Conservation (phyloP, 2,888 invertebrate species). For the Lathronympha strigana region DNA sequence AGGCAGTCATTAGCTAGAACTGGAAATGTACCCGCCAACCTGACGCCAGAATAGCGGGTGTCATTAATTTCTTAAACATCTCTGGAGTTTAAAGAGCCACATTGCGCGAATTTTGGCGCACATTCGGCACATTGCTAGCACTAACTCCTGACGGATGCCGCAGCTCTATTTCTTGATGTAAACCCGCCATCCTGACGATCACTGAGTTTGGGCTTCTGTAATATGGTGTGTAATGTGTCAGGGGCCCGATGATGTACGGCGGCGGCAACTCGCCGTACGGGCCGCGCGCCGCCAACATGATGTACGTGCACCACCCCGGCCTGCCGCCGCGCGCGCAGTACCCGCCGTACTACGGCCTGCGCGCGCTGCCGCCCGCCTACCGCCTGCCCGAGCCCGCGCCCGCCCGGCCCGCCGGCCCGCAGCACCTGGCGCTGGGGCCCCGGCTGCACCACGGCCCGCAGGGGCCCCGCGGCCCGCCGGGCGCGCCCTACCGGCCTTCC, state of each 20-base stretch:
- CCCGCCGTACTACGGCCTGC: constrained; percentile 64
- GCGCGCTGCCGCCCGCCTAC: constrained; percentile 44
- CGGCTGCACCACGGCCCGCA: constrained; percentile 35
- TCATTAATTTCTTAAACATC: no score
- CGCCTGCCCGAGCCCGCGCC: constrained; percentile 17
- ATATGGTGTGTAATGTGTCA: constrained; percentile 45
- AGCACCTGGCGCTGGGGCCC: neutral
- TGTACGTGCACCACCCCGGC: constrained; percentile 48
- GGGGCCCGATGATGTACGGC: constrained; percentile 75
- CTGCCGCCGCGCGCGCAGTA: constrained; percentile 52
- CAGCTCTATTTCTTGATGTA: no score
- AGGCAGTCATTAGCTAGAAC: no score
- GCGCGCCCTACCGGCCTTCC: constrained; percentile 38
- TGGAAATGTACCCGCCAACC: neutral
- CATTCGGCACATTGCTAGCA: no score
- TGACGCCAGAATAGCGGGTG: no score
- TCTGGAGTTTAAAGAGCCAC: no score
- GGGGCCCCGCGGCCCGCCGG: constrained; percentile 41
- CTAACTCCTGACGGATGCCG: no score
- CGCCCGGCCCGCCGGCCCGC: neutral
- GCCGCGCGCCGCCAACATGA: constrained; percentile 54
- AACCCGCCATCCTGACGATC: no score
- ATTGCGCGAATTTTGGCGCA: no score
- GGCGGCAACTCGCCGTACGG: constrained; percentile 61
- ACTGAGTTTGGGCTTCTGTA: neutral